A percentile compares a stretch with the other conserved stretches of the same genome.
Conservation (phyloP, 2,113 vertebrate species). For the Hemibagrus wyckioides region DNA sequence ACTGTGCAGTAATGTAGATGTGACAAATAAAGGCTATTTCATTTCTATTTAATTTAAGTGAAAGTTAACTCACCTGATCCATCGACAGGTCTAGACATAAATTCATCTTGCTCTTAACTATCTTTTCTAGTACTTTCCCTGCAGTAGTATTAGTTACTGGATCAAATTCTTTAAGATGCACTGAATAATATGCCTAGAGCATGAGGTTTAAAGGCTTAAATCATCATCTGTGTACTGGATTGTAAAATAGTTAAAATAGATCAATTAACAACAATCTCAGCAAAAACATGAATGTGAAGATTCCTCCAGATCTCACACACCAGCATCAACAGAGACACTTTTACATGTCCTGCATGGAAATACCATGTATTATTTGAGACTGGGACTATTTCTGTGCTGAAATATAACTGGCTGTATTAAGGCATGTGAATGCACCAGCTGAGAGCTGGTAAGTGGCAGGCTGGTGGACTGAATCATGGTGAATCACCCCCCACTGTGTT, state of each 20-base stretch:
- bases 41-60: too few species aligned
- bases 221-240: not conserved
- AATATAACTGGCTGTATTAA: slow-evolving; percentile 34
- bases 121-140: not conserved
- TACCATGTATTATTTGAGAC: not conserved
- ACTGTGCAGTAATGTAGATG: too few species aligned
- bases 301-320: not conserved
- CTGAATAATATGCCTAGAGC: not conserved
- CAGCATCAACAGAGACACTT: not conserved
- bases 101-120: not conserved
- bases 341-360: not conserved
- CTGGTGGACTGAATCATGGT: slow-evolving; percentile 47
- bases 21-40: too few species aligned
- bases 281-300: not conserved
- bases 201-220: not conserved
- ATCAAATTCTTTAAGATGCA: not conserved
- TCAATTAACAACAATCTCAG: not conserved
- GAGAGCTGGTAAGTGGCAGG: slow-evolving; percentile 34
- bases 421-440: slow-evolving; percentile 21
- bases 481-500: slow-evolving; percentile 36
- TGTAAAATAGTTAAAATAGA: not conserved
- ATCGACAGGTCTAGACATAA: not conserved
- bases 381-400: slow-evolving; percentile 1
- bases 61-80: not conserved
- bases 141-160: not conserved